Conservation (phyloP, 2,797 vertebrate species). For the Onychomys torridus region DNA sequence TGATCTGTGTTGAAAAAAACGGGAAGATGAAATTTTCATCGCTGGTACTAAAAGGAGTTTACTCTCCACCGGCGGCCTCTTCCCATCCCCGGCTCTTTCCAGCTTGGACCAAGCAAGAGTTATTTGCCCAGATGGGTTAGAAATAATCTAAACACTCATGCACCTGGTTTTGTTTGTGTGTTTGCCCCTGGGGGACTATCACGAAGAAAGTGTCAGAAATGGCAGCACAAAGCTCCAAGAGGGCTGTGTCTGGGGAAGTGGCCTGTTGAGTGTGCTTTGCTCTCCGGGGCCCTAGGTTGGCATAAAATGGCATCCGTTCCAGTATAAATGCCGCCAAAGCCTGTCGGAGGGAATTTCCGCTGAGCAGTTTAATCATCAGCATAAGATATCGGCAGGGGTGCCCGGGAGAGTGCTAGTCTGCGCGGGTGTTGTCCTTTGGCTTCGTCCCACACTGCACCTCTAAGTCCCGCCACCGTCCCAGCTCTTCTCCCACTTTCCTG, state of each 20-base stretch:
- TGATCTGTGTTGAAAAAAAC: slow-evolving; percentile 65
- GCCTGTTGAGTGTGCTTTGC: neutral
- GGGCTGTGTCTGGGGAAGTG: neutral
- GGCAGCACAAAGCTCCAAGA: neutral
- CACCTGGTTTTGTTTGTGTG: slow-evolving; percentile 48
- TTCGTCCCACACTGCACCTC: neutral
- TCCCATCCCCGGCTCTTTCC: neutral
- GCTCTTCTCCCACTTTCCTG: neutral
- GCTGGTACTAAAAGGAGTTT: slow-evolving; percentile 40
- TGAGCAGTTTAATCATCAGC: neutral
- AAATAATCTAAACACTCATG: slow-evolving; percentile 36
- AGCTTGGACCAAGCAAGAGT: neutral
- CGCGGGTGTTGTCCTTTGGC: neutral
- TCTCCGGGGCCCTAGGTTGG: neutral
- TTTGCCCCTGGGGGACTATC: slow-evolving; percentile 50
- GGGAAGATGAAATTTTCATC: slow-evolving; percentile 63
- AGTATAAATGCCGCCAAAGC: neutral
- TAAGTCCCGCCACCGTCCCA: neutral
- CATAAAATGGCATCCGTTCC: slow-evolving; percentile 58
- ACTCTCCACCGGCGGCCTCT: neutral
- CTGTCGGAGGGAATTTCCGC: neutral
- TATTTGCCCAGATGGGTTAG: slow-evolving; percentile 54
- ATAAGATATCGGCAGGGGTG: neutral
- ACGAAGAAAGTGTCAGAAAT: slow-evolving; percentile 1
- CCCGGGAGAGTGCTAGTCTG: neutral